These are phyloP conservation scores for Resseliella maxima DNA, from an alignment of 2,888 invertebrate species.

Conservation along the genomic window DNA sequence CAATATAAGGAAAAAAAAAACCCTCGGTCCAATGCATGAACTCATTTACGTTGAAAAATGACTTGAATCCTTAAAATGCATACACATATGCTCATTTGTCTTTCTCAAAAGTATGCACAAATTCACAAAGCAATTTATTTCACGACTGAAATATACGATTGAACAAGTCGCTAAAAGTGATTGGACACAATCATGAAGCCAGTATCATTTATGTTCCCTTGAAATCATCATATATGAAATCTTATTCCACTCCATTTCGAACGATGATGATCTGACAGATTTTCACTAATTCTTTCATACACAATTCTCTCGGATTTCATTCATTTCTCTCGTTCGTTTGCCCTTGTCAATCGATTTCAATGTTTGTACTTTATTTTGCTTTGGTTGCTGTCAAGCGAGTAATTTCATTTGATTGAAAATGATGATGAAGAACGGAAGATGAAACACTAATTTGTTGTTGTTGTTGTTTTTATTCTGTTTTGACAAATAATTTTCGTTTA, in stretches of 20 bases:
- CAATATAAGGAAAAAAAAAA: background rate
- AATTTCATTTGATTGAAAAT: background rate
- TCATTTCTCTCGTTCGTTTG: background rate
- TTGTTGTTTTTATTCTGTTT: background rate
- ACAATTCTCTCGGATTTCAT: no score
- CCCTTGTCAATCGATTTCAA: background rate
- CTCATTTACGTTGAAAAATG: conserved; percentile 37
- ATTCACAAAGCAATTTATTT: conserved; percentile 25
- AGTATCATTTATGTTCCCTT: no score
- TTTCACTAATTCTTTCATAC: no score
- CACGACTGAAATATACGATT: background rate
- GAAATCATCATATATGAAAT: no score
- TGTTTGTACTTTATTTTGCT: background rate
- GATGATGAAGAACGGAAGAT: background rate
- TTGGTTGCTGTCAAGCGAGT: background rate
- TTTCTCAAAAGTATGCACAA: background rate
- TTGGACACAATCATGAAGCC: no score
- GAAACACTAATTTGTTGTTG: background rate
- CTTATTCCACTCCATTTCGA: no score
- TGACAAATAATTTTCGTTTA: background rate
- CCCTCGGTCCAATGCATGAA: conserved; percentile 11
- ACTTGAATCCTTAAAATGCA: conserved; percentile 35
- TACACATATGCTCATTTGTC: conserved; percentile 2
- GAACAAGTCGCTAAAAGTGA: no score
- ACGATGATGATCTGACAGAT: no score